Base-by-base conservation (phyloP, 2,888 invertebrate genomes). In the Galerucella calmariensis region DNA sequence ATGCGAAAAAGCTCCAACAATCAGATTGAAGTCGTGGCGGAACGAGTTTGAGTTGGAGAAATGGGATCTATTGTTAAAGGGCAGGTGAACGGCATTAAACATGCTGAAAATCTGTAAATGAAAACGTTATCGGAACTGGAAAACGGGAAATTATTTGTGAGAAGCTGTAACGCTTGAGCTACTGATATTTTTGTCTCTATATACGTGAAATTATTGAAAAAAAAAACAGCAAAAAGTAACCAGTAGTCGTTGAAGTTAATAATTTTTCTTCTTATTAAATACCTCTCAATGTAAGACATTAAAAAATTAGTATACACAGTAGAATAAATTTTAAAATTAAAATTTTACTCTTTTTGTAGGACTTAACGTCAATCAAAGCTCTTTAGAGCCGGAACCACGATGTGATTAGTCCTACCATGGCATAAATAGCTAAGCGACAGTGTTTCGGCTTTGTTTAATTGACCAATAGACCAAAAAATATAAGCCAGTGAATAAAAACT, bases 41-140 rank as follows among this genome's bases (percentile, higher is more conserved):
- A 84, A 83, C 83, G 79, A 79, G 77, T 69, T 69, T 62, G 69
- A 58, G 79, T 80, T 76, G 81, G 79, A 79, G 81, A 81, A 82
- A 83, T 81, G 80, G 82, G 80, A 79, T 82, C 82, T 81, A 82
- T 83, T 84, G 83, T 83, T 82, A 80, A 75, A 65, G 63, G 78
- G 80, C 82, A 82, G 83, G 83, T 84, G 82, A 83, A 84, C 82
- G 77, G 81, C 77, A 79, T 80, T 78, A 80, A 81, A 83, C 82
- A 83, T 80, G 81, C 81, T 81, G 81, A 84, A 41, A 84, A 84
- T 84, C 85, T 84, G 84, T 84, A 85, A 85, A 84, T 83, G 83
- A 83, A 84, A 84, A 82, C 82, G 82, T 84, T 84, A 84, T 83
- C 83, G 83, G 80, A 81, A 79, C 73, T 68, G 46, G 56, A 20